Conservation (phyloP, 2,797 vertebrate species). For the Fringilla coelebs region DNA sequence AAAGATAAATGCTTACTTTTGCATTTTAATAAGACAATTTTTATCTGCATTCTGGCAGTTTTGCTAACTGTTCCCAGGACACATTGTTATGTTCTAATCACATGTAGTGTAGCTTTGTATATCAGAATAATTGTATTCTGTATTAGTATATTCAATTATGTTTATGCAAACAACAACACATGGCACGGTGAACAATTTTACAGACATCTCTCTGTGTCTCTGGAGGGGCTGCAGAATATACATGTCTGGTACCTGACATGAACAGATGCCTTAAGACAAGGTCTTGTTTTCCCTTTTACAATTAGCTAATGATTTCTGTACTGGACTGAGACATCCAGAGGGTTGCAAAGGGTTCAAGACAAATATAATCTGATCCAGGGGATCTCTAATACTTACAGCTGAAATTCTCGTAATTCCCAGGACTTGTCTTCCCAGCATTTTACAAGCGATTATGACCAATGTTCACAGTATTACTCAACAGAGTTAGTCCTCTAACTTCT, state of each 20-base stretch:
- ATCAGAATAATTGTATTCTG: slow-evolving; percentile 14
- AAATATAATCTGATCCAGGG: background rate
- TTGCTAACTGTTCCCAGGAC: slow-evolving; percentile 59
- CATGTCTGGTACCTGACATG: background rate
- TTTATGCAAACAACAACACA: slow-evolving; percentile 20
- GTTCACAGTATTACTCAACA: background rate
- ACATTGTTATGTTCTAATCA: slow-evolving; percentile 53
- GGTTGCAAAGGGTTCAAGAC: background rate
- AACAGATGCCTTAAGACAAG: background rate
- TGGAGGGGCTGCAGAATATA: background rate
- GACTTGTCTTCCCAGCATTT: background rate
- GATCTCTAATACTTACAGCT: background rate
- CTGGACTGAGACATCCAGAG: background rate
- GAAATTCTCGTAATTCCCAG: background rate
- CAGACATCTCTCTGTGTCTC: background rate
- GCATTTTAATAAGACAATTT: slow-evolving; percentile 55
- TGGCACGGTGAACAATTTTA: background rate
- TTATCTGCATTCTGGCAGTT: slow-evolving; percentile 57
- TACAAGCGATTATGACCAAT: background rate
- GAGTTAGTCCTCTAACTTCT: background rate
- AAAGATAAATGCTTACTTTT: slow-evolving; percentile 55
- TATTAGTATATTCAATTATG: slow-evolving; percentile 11
- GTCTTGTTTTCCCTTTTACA: background rate
- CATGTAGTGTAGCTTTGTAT: background rate
- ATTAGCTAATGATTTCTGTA: background rate